Base-by-base conservation (phyloP, 2,888 invertebrate genomes). In the Ypsolopha scabrella region DNA sequence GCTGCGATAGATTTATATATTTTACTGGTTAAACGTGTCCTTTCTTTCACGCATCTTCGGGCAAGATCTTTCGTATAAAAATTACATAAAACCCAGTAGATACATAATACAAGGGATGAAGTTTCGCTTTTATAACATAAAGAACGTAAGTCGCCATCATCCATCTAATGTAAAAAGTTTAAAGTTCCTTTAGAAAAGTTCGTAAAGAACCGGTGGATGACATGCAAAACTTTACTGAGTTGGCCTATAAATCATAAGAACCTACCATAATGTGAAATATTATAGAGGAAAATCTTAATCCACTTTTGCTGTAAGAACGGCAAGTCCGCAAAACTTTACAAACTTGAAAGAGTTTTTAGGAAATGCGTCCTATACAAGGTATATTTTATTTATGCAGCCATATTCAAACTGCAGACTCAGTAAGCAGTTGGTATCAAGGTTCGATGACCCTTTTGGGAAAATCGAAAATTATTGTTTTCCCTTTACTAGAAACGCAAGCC, bases 201-300 rank as follows among this genome's bases (percentile, higher is more conserved):
- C 59, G 65, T 71, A 67, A 69, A 70, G 73, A 77, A 65, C 74
- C 73, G 70, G 75, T 70, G 67, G 80, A 82, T 82, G 83, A 81
- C 81, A 83, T 80, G 80, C 77, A 68, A 67, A 83, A 82, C 69
- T 82, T 81, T 62, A 60, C 55, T 59, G 80, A 82, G 72, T 83
- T 80, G 67, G 67, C 75, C 81, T 77, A 81, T 81, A 82, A 82
- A 82, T 83, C 82, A 83, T 77, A 71, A 65, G 68, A 75, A 74
- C 72, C 70, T 68, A 73, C 66, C 70, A 68, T 75, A 67, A 78
- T 75, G 70, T 76, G 75, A 77, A 78, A 79, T 82, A 80, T 79
- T 75, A 74, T 75, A 73, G 45, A 48, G 70, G 67, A 79, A 53
- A 75, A 76, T 77, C 78, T 80, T 82, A 83, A 83, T 83, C 81